Percentiles rank a stretch among this genome's conserved stretches.
phyloP scores from a whole-genome alignment of 2,888 invertebrate species.

The Automeris io region DNA sequence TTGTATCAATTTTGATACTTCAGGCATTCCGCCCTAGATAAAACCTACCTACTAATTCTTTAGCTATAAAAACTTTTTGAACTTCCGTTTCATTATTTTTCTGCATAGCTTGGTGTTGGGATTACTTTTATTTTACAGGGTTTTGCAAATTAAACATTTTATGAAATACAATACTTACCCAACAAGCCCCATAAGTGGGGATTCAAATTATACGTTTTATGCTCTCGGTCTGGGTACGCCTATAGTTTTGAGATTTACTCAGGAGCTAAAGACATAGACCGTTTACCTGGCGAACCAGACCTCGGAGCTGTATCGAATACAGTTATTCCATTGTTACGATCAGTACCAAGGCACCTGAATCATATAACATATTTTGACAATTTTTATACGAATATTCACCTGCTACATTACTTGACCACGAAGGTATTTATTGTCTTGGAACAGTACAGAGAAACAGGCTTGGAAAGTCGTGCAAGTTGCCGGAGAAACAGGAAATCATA shows the following conservation, averaged over 20 bases:
- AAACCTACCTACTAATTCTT: slow-evolving; percentile 26
- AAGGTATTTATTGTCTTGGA: slow-evolving; percentile 32
- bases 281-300: slow-evolving; percentile 19
- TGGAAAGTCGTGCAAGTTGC: slow-evolving; percentile 26
- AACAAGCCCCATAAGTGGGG: slow-evolving; percentile 14
- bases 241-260: slow-evolving; percentile 25
- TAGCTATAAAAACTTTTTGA: slow-evolving; percentile 21
- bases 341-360: slow-evolving; percentile 10
- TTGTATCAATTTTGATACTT: slow-evolving; percentile 30
- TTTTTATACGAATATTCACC: slow-evolving; percentile 29
- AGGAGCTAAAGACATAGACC: slow-evolving; percentile 16
- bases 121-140: slow-evolving; percentile 26
- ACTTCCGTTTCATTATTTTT: slow-evolving; percentile 19
- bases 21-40: slow-evolving; percentile 27
- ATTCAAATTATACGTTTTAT: slow-evolving; percentile 15
- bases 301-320: slow-evolving; percentile 6
- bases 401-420: slow-evolving; percentile 26
- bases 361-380: slow-evolving; percentile 24
- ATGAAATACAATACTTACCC: slow-evolving; percentile 12
- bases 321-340: slow-evolving; percentile 13
- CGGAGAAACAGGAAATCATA: slow-evolving; percentile 26
- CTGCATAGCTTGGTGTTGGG: slow-evolving; percentile 26
- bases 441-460: slow-evolving; percentile 32
- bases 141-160: slow-evolving; percentile 8
- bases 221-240: slow-evolving; percentile 21